Conservation (phyloP, 1,140 invertebrate genomes). For the Drosophila dunni region DNA sequence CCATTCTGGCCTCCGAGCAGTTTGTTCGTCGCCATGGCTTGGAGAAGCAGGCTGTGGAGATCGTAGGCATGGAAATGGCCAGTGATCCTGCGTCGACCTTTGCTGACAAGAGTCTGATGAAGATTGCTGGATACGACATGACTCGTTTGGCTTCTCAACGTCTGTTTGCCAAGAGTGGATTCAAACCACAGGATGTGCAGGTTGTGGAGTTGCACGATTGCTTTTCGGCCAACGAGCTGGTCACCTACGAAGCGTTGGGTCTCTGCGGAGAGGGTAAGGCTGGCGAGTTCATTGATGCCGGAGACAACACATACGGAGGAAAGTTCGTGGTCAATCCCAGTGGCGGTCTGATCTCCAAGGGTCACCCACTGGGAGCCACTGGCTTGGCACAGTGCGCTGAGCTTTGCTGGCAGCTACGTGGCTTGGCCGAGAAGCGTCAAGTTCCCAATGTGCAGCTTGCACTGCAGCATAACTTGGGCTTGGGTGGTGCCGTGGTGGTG, state of each 20-base stretch:
- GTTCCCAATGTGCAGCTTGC: slow-evolving; percentile 93
- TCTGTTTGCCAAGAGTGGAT: slow-evolving; percentile 91
- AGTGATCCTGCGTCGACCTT: slow-evolving; percentile 96
- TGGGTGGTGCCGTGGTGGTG: slow-evolving; percentile 97
- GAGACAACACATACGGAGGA: slow-evolving; percentile 99
- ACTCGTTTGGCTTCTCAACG: slow-evolving; percentile 93
- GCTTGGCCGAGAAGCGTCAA: slow-evolving; percentile 95
- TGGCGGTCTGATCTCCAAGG: slow-evolving; percentile 99
- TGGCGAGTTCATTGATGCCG: slow-evolving; percentile 95
- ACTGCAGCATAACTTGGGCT: slow-evolving; percentile 97
- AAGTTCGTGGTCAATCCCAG: slow-evolving; percentile 99
- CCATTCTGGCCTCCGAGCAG: slow-evolving; percentile 94
- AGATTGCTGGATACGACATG: slow-evolving; percentile 98
- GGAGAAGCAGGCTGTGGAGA: slow-evolving; percentile 95
- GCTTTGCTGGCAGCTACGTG: slow-evolving; percentile 96
- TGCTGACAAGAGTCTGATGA: slow-evolving; percentile 90
- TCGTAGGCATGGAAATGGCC: slow-evolving; percentile 97
- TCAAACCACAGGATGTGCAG: slow-evolving; percentile 93
- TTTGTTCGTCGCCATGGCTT: slow-evolving; percentile 94
- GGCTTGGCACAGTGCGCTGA: slow-evolving; percentile 98
- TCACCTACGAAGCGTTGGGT: slow-evolving; percentile 98
- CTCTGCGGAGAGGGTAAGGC: slow-evolving; percentile 96
- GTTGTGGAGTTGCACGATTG: slow-evolving; percentile 99
- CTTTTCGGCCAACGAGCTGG: slow-evolving; percentile 98
- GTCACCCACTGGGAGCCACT: slow-evolving; percentile 98